Evolutionary conservation across 2,888 invertebrate species (phyloP), one percentile per base, ranked within the genome.

Genomic region (Cephus pulcher): DNA sequence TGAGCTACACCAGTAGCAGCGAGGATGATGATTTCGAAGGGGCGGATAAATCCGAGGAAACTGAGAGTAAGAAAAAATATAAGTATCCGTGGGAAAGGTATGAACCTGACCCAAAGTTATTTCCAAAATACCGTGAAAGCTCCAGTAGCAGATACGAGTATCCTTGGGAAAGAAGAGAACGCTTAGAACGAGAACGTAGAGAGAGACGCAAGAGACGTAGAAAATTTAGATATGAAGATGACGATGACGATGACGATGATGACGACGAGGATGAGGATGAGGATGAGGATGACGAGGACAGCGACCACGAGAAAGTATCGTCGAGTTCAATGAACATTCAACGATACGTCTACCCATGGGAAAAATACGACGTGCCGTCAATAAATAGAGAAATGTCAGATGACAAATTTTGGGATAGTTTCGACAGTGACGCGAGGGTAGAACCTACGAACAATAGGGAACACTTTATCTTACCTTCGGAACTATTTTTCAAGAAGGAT

Each of bases 101-200:
- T 40, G 78, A 78, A 1, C 81, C 78, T 32, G 77, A 83, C 9
- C 80, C 82, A 23, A 78, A 80, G 12, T 79, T 80, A 70, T 80
- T 84, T 76, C 83, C 85, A 12, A 80, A 78, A 34, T 78, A 82
- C 73, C 80, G 79, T 34, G 78, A 79, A 6, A 81, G 80, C 1
- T 37, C 76, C 4, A 78, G 85, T 4, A 83, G 79, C 11, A 84
- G 83, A 30, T 88, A 88, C 76, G 91, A 90, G 78, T 91, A 85
- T 85, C 91, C 91, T 1, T 91, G 91, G 91, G 91, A 91, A 33
- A 90, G 80, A 73, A 84, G 90, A 78, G 89, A 87, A 40, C 86
- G 88, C 76, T 78, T 89, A 73, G 79, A 80, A 74, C 12, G 81
- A 56, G 33, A 78, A 78, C 69, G 73, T 78, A 81, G 37, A 73